Evolutionary conservation across 2,888 invertebrate species (phyloP).

Genomic region (Chalcis sispes): DNA sequence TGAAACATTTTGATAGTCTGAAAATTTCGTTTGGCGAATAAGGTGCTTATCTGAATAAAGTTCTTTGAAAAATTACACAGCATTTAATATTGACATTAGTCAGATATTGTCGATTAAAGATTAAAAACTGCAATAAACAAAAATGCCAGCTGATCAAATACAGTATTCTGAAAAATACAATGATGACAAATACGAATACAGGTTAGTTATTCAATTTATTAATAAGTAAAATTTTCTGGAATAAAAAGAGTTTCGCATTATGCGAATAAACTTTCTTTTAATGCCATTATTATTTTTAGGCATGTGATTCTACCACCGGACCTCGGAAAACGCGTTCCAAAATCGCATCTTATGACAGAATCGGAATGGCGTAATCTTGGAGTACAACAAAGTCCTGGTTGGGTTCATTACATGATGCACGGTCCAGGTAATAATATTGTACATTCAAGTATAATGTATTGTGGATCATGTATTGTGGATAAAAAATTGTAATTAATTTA

Average conservation of each 20-base stretch:
- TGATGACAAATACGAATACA: constrained; percentile 92
- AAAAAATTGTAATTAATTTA: constrained; percentile 3
- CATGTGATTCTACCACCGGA: constrained; percentile 94
- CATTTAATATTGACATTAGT: too few species aligned
- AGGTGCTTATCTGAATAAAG: too few species aligned
- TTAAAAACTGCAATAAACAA: too few species aligned
- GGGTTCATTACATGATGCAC: constrained; percentile 94
- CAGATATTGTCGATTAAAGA: too few species aligned
- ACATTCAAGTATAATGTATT: too few species aligned
- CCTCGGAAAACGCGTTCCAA: constrained; percentile 89
- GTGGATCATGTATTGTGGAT: too few species aligned
- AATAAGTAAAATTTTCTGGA: background rate
- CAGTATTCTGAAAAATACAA: constrained; percentile 95
- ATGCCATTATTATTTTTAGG: constrained; percentile 75
- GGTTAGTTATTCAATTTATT: constrained; percentile 77
- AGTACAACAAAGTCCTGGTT: constrained; percentile 94
- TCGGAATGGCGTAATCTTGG: constrained; percentile 96
- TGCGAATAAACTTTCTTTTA: background rate
- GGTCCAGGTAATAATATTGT: constrained; percentile 80
- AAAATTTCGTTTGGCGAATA: too few species aligned
- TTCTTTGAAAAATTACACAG: too few species aligned
- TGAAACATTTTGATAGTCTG: too few species aligned
- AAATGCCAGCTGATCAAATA: constrained; percentile 88
- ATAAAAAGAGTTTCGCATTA: too few species aligned
- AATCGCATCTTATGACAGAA: constrained; percentile 94